These are phyloP conservation scores for Hypena proboscidalis DNA, from an alignment of 2,888 invertebrate species.

Conservation along the genomic window DNA sequence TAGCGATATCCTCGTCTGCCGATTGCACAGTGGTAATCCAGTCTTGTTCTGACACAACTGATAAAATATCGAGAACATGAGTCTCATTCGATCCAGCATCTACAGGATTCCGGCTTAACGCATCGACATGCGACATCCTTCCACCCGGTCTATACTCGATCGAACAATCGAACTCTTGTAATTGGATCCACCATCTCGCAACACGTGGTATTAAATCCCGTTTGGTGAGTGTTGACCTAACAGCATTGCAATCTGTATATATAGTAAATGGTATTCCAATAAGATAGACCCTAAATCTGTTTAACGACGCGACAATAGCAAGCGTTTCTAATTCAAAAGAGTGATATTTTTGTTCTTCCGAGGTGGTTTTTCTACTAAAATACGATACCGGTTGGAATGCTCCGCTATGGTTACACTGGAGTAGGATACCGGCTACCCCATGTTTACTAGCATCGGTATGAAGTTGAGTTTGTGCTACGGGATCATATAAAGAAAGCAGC, in stretches of 20 bases:
- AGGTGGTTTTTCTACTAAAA: too few relatives aligned
- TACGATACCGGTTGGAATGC: too few relatives aligned
- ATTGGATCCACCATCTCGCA: constrained; percentile 48
- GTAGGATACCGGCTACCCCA: too few relatives aligned
- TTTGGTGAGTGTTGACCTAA: constrained; percentile 1
- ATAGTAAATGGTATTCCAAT: constrained; percentile 10
- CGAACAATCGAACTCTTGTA: constrained; percentile 44
- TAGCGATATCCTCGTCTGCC: constrained; percentile 24
- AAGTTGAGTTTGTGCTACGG: too few relatives aligned
- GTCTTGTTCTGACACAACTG: constrained; percentile 4
- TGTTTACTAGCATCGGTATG: too few relatives aligned
- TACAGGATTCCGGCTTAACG: constrained; percentile 39
- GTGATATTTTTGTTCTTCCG: too few relatives aligned
- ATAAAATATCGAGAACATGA: neutral
- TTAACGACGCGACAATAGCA: constrained; percentile 31
- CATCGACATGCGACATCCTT: constrained; percentile 44
- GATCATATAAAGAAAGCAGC: too few relatives aligned
- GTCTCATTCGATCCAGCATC: neutral
- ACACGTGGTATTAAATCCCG: constrained; percentile 29
- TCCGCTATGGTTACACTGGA: too few relatives aligned
- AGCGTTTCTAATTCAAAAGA: constrained; percentile 15
- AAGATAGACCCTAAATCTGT: constrained; percentile 28
- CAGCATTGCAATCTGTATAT: constrained; percentile 9
- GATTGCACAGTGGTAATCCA: constrained; percentile 28
- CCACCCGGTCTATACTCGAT: constrained; percentile 44